Conservation (phyloP, 2,113 vertebrate genomes). For the Vulpes ferrilata region DNA sequence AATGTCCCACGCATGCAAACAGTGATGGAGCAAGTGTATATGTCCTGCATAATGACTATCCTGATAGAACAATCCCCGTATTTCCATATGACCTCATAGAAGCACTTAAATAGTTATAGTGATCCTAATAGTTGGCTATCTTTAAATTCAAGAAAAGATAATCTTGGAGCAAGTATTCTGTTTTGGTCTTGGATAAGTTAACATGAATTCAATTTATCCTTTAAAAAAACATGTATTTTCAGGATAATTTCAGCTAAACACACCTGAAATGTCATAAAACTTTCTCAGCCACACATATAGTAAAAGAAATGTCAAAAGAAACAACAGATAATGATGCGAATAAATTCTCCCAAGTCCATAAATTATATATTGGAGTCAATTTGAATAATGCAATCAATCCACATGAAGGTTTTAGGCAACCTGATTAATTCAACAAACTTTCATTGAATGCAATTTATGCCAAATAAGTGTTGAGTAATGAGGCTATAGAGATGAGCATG, state of each 20-base stretch:
- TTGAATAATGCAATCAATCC: constrained; percentile 43
- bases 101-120: neutral
- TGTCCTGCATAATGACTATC: neutral
- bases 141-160: constrained; percentile 29
- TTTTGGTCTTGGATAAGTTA: constrained; percentile 8
- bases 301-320: neutral
- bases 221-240: neutral
- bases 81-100: neutral
- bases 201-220: neutral
- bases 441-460: neutral
- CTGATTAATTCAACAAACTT: constrained; percentile 2
- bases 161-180: neutral
- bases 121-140: neutral
- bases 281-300: neutral
- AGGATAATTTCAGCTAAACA: constrained; percentile 22
- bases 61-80: neutral
- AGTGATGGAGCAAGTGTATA: neutral
- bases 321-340: neutral
- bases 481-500: neutral
- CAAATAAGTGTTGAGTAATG: neutral
- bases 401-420: neutral
- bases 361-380: constrained; percentile 14
- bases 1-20: neutral
- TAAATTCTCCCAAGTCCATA: neutral
- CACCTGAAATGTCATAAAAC: constrained; percentile 40